Base-by-base conservation (phyloP, 2,797 vertebrate species). In the Steatocranus sp. region DNA sequence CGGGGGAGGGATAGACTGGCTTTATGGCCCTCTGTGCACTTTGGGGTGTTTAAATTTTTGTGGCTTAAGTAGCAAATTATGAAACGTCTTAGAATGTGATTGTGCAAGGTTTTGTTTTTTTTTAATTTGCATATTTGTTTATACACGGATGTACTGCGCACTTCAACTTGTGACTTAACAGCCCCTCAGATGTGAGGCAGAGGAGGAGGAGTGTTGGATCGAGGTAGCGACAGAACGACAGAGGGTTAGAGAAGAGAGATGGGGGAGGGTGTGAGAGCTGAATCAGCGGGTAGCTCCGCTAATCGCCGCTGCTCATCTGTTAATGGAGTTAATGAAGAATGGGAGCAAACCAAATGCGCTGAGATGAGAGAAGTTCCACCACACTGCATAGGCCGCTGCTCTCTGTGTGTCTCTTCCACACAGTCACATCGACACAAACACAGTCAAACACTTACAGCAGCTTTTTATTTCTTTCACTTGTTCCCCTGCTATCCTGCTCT, bases 301-400 rank as follows among this genome's bases (percentile, higher is more conserved):
- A 97, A 97, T 97, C 96, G 95, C 96, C 88, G 92, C 93, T 85
- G 96, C 96, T 97, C 96, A 96, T 97, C 96, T 97, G 96, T 97
- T 97, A 97, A 97, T 96, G 96, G 96, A 97, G 95, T 97, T 97
- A 97, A 97, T 97, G 96, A 97, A 96, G 96, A 96, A 96, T 96
- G 95, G 95, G 95, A 96, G 94, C 95, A 94, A 96, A 96, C 89
- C 92, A 95, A 97, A 97, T 94, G 95, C 95, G 96, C 96, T 97
- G 96, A 97, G 96, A 97, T 93, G 94, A 95, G 95, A 95, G 95
- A 96, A 96, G 96, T 97, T 97, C 96, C 96, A 95, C 89, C 95
- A 96, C 95, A 94, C 94, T 96, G 96, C 94, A 92, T 96, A 93
- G 95, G 94, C 96, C 91, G 86, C 94, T 94, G 93, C 92, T 92